Evolutionary conservation across 1,140 invertebrate genomes (phyloP).

Genomic region (Megathymus violae): DNA sequence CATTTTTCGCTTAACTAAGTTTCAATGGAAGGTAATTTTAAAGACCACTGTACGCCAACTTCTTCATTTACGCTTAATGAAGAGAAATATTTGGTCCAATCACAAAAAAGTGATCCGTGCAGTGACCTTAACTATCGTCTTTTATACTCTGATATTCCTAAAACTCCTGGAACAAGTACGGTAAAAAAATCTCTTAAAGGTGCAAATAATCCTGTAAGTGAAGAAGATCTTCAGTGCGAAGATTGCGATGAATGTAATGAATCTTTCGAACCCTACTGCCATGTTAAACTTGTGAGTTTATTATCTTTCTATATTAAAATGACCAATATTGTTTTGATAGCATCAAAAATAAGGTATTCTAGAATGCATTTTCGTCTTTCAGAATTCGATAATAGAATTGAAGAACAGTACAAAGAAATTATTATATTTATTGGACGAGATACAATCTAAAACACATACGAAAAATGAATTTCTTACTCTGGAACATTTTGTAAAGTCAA

Average conservation of each 20-base stretch:
- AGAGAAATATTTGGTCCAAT: not conserved
- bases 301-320: too few species aligned
- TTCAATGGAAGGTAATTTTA: conserved; percentile 12
- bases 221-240: conserved; percentile 1
- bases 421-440: conserved; percentile 58
- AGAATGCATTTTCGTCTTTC: conserved; percentile 27
- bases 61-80: conserved; percentile 15
- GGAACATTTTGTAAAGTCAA: conserved; percentile 23
- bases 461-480: conserved; percentile 36
- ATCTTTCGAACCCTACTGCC: conserved; percentile 36
- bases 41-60: conserved; percentile 1
- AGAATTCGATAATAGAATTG: conserved; percentile 54
- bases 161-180: conserved; percentile 1
- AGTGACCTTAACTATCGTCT: conserved; percentile 2
- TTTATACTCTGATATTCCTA: conserved; percentile 3
- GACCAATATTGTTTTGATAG: too few species aligned
- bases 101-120: not conserved
- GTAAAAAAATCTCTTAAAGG: conserved; percentile 9
- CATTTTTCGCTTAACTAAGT: not conserved
- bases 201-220: not conserved
- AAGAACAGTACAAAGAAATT: conserved; percentile 70
- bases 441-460: conserved; percentile 54
- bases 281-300: conserved; percentile 44
- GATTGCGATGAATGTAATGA: conserved; percentile 21
- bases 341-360: too few species aligned